Percentiles rank a stretch among this genome's conserved stretches.
Conservation (phyloP, 2,797 vertebrate genomes). For the Pitangus sulphuratus region DNA sequence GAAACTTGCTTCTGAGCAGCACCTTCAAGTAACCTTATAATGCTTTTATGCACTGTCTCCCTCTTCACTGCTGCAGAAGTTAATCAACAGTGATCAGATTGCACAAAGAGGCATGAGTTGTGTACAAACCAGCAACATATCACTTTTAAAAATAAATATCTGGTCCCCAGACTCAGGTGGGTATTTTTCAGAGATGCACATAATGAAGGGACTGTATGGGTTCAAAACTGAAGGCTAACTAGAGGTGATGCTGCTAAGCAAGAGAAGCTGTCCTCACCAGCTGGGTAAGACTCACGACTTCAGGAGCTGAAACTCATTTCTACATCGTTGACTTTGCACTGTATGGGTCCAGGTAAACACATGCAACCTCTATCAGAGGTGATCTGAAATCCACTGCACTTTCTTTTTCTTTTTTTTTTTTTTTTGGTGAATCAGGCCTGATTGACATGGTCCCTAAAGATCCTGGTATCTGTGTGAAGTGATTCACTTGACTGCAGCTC, state of each 20-base stretch:
- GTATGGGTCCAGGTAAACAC: background rate
- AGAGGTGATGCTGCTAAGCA: background rate
- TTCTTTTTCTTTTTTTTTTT: background rate
- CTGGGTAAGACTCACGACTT: background rate
- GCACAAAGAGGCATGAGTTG: background rate
- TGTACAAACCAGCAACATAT: background rate
- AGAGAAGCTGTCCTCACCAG: background rate
- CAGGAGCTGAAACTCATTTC: background rate
- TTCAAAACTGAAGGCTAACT: background rate
- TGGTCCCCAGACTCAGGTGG: background rate
- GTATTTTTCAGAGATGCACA: background rate
- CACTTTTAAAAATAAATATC: background rate
- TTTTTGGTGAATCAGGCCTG: background rate
- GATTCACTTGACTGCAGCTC: slow-evolving; percentile 16
- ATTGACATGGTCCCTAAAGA: background rate
- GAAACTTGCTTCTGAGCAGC: background rate
- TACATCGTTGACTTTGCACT: background rate
- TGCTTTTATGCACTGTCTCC: background rate
- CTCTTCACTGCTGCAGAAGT: background rate
- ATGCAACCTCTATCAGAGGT: slow-evolving; percentile 32
- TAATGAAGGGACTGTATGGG: background rate
- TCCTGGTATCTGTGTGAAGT: background rate
- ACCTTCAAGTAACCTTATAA: background rate
- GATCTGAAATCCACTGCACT: slow-evolving; percentile 12
- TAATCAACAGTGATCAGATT: background rate